phyloP scores from a whole-genome alignment of 2,797 vertebrate species.

The Huso huso region DNA sequence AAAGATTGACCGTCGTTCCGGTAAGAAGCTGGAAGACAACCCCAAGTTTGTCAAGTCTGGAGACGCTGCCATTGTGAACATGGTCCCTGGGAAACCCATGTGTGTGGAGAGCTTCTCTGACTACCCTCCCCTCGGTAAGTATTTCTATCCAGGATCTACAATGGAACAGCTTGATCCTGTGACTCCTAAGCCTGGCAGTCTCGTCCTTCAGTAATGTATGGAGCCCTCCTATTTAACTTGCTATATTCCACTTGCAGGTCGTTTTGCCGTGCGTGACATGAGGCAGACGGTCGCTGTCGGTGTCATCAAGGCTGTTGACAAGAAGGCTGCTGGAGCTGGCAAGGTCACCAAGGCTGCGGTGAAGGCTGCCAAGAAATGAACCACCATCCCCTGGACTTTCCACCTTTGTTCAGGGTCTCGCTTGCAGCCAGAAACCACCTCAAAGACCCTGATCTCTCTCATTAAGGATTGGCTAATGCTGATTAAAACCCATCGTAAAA shows the following conservation, averaged over 20 bases:
- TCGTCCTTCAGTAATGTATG: no score
- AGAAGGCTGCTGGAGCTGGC: constrained; percentile 16
- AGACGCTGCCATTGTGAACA: constrained; percentile 26
- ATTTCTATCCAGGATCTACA: not conserved
- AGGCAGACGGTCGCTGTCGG: no score
- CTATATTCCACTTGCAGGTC: not conserved
- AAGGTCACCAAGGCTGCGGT: constrained; percentile 20
- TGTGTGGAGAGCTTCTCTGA: no score
- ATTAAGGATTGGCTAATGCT: constrained; percentile 70
- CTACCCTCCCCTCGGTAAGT: constrained; percentile 12
- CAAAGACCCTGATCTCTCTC: constrained; percentile 47
- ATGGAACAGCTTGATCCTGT: not conserved
- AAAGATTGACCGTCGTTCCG: no score
- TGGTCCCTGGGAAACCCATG: constrained; percentile 33
- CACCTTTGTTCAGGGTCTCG: not conserved
- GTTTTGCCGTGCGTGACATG: no score
- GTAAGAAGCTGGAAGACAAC: constrained; percentile 1
- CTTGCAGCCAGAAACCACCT: not conserved
- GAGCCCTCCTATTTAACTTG: no score
- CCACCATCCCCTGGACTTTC: not conserved
- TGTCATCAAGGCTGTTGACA: constrained; percentile 14
- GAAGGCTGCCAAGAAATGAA: constrained; percentile 17
- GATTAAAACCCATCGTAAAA: constrained; percentile 68
- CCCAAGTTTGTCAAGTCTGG: constrained; percentile 28
- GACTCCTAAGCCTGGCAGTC: no score